phyloP scores from a whole-genome alignment of 2,113 vertebrate species.

The Oreochromis aureus region DNA sequence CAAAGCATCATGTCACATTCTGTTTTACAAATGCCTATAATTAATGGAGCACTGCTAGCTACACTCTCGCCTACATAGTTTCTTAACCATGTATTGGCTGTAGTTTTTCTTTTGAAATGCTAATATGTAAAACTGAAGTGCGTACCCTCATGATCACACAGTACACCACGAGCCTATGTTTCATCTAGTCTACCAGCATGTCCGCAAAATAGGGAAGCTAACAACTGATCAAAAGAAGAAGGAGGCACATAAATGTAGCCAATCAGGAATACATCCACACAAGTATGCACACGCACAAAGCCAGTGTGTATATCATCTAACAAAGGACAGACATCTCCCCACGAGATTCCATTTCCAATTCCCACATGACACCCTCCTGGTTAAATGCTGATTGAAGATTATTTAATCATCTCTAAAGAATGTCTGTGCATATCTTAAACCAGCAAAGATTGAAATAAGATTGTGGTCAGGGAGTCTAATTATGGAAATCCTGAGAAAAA shows the following conservation, averaged over 20 bases:
- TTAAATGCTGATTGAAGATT: constrained; percentile 66
- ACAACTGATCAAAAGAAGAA: constrained; percentile 24
- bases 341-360: constrained; percentile 46
- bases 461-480: constrained; percentile 60
- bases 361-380: constrained; percentile 51
- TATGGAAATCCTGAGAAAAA: constrained; percentile 63
- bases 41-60: neutral
- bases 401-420: constrained; percentile 61
- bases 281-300: neutral
- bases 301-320: constrained; percentile 19
- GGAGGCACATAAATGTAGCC: neutral
- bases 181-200: constrained; percentile 21
- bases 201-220: neutral
- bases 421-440: constrained; percentile 64
- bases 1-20: neutral
- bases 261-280: neutral
- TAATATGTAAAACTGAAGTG: constrained; percentile 14
- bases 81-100: neutral
- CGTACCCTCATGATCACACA: neutral
- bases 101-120: neutral
- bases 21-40: neutral
- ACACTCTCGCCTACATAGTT: neutral
- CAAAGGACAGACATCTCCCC: constrained; percentile 29
- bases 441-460: constrained; percentile 52
- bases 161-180: constrained; percentile 14